phyloP scores from a whole-genome alignment of 2,113 vertebrate species.

The Rhea americana region DNA sequence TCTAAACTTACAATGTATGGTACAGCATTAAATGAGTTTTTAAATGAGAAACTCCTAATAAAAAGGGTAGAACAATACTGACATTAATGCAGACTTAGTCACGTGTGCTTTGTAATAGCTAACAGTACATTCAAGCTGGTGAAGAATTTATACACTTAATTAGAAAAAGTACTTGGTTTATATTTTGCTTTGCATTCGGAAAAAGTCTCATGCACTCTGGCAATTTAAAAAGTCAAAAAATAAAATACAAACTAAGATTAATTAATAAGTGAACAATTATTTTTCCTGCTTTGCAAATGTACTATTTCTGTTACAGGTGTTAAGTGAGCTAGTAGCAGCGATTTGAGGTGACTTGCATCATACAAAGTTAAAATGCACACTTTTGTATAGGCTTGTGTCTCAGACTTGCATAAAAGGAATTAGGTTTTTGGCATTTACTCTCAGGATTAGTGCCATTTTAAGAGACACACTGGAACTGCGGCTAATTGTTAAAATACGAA shows the following conservation, averaged over 20 bases:
- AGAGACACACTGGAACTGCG: neutral
- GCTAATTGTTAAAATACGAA: neutral
- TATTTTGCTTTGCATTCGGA: too few relatives aligned
- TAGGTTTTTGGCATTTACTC: neutral
- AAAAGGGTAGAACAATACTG: conserved; percentile 63
- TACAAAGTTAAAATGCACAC: neutral
- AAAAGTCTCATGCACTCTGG: conserved; percentile 42
- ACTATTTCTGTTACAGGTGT: neutral
- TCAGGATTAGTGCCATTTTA: neutral
- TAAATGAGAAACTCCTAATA: conserved; percentile 39
- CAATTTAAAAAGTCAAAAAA: neutral
- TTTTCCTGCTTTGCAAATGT: neutral
- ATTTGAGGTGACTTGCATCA: neutral
- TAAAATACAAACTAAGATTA: neutral
- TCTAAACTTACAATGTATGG: conserved; percentile 40
- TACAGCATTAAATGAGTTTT: conserved; percentile 39
- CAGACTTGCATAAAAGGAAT: neutral
- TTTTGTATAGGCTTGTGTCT: neutral
- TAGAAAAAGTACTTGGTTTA: conserved; percentile 14
- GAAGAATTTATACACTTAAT: conserved; percentile 12
- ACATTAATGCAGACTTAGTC: conserved; percentile 56
- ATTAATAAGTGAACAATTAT: neutral
- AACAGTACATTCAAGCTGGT: conserved; percentile 72
- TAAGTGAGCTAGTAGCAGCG: neutral
- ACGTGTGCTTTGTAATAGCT: conserved; percentile 65